Conservation (phyloP, 2,113 vertebrate species). For the Anthoscopus minutus region DNA sequence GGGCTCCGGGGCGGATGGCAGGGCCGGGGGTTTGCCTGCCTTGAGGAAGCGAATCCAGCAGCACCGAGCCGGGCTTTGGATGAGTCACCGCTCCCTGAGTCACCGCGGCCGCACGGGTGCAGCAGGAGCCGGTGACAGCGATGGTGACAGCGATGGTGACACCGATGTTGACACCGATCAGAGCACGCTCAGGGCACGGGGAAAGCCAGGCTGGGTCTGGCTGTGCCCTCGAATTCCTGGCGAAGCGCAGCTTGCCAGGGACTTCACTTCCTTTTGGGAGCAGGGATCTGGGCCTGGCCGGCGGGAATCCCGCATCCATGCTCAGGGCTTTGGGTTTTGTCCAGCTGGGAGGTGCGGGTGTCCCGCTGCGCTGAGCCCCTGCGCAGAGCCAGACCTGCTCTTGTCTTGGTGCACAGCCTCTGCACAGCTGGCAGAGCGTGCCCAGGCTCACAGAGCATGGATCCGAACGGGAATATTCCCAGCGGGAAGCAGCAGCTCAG, state of each 20-base stretch:
- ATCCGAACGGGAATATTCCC: not conserved
- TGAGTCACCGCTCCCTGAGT: not conserved
- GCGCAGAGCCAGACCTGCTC: not conserved
- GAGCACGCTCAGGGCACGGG: not conserved
- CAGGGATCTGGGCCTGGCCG: not conserved
- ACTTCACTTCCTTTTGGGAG: not conserved
- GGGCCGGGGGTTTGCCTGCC: not conserved
- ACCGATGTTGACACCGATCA: not conserved
- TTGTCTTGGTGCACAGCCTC: not conserved
- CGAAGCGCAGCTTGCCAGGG: not conserved
- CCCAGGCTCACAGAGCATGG: accelerated
- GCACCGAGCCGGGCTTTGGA: not conserved
- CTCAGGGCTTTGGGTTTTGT: not conserved
- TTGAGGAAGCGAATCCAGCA: not conserved
- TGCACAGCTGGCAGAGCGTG: not conserved
- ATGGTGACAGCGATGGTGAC: not conserved
- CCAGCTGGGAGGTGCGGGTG: not conserved
- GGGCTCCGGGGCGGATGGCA: not conserved
- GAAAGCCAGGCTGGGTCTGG: not conserved
- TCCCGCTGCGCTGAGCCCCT: not conserved
- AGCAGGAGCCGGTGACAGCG: not conserved
- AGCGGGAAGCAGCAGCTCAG: not conserved
- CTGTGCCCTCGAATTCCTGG: not conserved
- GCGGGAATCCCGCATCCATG: not conserved
- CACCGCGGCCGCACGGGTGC: not conserved